Percentiles rank a stretch among this genome's conserved stretches.
Conservation (phyloP, 2,113 vertebrate species). For the Aphyosemion australe region DNA sequence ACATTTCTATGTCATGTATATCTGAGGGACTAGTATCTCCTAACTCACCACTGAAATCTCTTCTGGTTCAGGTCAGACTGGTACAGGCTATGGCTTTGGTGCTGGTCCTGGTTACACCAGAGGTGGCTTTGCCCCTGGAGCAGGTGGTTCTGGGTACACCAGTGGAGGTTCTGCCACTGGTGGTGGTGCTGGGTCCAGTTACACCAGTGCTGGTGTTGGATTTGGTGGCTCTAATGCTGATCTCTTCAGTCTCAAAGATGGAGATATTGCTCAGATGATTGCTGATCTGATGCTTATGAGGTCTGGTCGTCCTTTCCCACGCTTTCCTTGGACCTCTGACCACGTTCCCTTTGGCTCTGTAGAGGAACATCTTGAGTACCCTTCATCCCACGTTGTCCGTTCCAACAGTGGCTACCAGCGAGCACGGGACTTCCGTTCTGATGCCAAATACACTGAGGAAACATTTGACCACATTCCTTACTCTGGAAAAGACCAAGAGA, state of each 20-base stretch:
- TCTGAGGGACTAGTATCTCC: no score
- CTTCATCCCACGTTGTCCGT: constrained; percentile 1
- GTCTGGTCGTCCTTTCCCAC: not conserved
- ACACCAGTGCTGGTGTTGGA: no score
- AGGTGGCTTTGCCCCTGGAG: not conserved
- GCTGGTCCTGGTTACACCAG: not conserved
- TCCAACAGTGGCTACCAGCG: not conserved
- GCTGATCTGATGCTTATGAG: not conserved
- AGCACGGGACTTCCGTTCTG: not conserved
- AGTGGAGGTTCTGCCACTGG: not conserved
- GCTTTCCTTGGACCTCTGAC: not conserved
- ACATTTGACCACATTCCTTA: not conserved
- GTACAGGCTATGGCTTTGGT: not conserved
- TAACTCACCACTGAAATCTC: not conserved
- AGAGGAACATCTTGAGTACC: not conserved
- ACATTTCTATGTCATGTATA: not conserved
- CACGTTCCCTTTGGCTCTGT: not conserved
- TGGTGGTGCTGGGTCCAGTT: no score
- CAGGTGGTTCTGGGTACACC: not conserved
- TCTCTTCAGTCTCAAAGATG: not conserved
- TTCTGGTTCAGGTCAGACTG: not conserved
- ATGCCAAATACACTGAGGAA: not conserved
- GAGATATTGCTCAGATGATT: not conserved
- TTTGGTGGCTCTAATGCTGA: not conserved
- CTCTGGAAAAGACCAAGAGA: not conserved